Evolutionary conservation across 2,797 vertebrate genomes (phyloP), one percentile per base, ranked within the genome.

Genomic region (Sandelia bainsii): DNA sequence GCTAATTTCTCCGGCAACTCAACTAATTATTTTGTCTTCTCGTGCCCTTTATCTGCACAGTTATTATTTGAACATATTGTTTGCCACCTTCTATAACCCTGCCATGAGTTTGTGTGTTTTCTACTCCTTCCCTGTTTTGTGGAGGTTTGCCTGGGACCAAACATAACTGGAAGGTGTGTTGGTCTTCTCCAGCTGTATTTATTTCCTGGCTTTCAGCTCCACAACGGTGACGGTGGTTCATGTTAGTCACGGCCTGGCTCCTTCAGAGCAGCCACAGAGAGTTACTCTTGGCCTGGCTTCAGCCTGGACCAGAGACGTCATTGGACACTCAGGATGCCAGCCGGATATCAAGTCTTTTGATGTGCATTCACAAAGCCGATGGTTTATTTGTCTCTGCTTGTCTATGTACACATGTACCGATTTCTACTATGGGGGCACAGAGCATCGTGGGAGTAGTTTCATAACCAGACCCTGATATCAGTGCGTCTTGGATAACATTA

Each of bases 181-280:
- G 78, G 73, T 82, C 79, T 69, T 79, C 65, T 86, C 75, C 81
- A 82, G 84, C 87, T 86, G 82, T 77, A 79, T 85, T 83, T 88
- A 85, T 86, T 84, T 88, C 78, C 89, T 88, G 84, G 70, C 75
- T 81, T 69, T 76, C 78, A 78, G 85, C 71, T 76, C 69, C 56
- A 50, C 10, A 59, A 66, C 46, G 70, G 67, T 71, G 79, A 82
- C 22, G 54, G 62, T 87, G 87, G 75, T 89, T 91, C 77, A 19
- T 69, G 73, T 93, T 90, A 90, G 91, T 91, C 85, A 91, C 70
- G 70, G 87, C 86, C 75, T 45, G 22, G 76, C 78, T 88, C 62
- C 68, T 66, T 84, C 72, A 70, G 72, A 82, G 77, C 75, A 64
- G 75, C 83, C 63, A 67, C 64, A 60, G 79, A 69, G 66, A 81